Conservation (phyloP, 2,113 vertebrate genomes). For the Gymnorhina tibicen region DNA sequence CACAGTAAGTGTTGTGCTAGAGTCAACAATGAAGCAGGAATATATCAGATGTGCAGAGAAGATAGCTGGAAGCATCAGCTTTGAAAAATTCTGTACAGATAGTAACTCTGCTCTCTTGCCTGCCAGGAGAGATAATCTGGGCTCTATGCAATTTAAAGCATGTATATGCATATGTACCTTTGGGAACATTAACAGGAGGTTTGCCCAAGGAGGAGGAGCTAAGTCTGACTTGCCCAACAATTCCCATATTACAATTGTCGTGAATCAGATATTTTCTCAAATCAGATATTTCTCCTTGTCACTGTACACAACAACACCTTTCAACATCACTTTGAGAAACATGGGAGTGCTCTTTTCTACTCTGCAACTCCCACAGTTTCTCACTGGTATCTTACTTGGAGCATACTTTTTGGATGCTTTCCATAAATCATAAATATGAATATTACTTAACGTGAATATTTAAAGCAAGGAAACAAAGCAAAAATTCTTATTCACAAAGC, state of each 20-base stretch:
- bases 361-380: background rate
- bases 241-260: background rate
- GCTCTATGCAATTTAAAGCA: background rate
- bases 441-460: background rate
- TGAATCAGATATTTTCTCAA: background rate
- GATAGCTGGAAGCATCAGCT: constrained; percentile 20
- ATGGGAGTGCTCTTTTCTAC: background rate
- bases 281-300: background rate
- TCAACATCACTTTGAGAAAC: background rate
- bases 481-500: background rate
- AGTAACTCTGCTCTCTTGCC: background rate
- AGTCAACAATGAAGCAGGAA: background rate
- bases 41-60: constrained; percentile 12
- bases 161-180: background rate
- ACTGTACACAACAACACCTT: background rate
- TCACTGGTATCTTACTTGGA: background rate
- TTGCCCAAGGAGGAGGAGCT: background rate
- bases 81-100: constrained; percentile 6
- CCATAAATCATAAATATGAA: background rate
- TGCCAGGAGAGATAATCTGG: background rate
- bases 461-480: background rate
- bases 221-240: background rate
- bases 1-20: background rate
- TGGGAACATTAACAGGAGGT: background rate
- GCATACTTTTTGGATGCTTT: background rate